Percentiles rank a stretch among this genome's conserved stretches.
Conservation (phyloP, 2,888 invertebrate species). For the Leucophenga maculata region DNA sequence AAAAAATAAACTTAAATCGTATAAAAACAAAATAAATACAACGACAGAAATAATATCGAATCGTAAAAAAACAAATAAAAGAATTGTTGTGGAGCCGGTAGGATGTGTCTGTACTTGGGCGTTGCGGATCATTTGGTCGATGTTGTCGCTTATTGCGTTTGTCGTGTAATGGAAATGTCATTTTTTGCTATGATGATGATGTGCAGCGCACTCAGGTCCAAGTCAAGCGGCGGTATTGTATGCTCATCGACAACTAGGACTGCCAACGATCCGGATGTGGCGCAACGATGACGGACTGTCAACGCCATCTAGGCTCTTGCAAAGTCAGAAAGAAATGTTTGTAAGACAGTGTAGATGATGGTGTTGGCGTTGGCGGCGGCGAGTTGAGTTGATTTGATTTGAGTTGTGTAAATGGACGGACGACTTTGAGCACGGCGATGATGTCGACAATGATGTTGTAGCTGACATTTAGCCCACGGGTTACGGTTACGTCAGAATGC, state of each 20-base stretch:
- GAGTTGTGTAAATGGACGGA: background rate
- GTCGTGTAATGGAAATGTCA: slow-evolving; percentile 63
- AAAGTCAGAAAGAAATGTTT: background rate
- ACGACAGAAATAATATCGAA: background rate
- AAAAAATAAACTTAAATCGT: too few species aligned
- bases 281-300: slow-evolving; percentile 35
- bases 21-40: background rate
- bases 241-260: background rate
- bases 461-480: too few species aligned
- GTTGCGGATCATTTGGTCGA: slow-evolving; percentile 62
- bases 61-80: background rate
- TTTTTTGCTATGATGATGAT: slow-evolving; percentile 62
- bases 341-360: too few species aligned
- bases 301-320: slow-evolving; percentile 14
- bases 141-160: slow-evolving; percentile 63
- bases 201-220: slow-evolving; percentile 51
- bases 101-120: slow-evolving; percentile 66
- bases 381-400: too few species aligned
- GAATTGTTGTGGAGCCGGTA: background rate
- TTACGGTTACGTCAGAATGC: too few species aligned
- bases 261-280: slow-evolving; percentile 25
- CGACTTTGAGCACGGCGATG: background rate
- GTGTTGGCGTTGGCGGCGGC: too few species aligned
- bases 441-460: background rate
- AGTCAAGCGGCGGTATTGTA: slow-evolving; percentile 34